These are phyloP conservation scores for Leucophora obtusa DNA, from an alignment of 2,888 invertebrate genomes.

Conservation along the genomic window DNA sequence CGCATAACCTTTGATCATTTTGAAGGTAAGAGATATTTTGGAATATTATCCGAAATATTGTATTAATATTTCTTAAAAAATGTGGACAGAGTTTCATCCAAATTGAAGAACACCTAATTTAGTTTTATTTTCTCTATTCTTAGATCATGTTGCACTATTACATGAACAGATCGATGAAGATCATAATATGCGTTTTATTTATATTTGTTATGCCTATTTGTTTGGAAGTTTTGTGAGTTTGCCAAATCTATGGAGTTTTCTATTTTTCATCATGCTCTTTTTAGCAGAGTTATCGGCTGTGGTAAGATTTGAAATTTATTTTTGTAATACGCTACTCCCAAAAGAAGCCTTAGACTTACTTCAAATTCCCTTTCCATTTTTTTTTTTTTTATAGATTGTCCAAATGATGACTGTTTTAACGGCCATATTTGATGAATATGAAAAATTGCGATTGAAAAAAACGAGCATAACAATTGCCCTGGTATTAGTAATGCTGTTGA, in stretches of 20 bases:
- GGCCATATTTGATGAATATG: constrained; percentile 76
- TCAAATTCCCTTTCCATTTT: neutral
- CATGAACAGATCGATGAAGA: constrained; percentile 72
- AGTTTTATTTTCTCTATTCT: constrained; percentile 1
- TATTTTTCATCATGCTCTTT: constrained; percentile 89
- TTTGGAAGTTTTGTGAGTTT: constrained; percentile 72
- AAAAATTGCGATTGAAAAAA: constrained; percentile 70
- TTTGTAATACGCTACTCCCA: neutral
- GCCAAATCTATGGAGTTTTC: constrained; percentile 83
- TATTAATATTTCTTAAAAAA: no score
- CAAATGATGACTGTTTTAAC: constrained; percentile 74
- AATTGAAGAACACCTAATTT: no score
- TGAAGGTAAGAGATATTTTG: constrained; percentile 67
- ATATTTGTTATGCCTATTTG: constrained; percentile 72
- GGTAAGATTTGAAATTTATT: constrained; percentile 80
- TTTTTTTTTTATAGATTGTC: constrained; percentile 68
- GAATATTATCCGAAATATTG: no score
- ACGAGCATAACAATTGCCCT: constrained; percentile 68
- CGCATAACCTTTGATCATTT: constrained; percentile 76
- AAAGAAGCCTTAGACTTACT: no score
- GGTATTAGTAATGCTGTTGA: constrained; percentile 64
- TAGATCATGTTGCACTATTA: constrained; percentile 73
- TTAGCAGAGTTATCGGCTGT: constrained; percentile 86
- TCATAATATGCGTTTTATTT: constrained; percentile 74
- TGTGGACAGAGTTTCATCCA: no score